phyloP scores from a whole-genome alignment of 2,113 vertebrate genomes.

The Ailurus styani region DNA sequence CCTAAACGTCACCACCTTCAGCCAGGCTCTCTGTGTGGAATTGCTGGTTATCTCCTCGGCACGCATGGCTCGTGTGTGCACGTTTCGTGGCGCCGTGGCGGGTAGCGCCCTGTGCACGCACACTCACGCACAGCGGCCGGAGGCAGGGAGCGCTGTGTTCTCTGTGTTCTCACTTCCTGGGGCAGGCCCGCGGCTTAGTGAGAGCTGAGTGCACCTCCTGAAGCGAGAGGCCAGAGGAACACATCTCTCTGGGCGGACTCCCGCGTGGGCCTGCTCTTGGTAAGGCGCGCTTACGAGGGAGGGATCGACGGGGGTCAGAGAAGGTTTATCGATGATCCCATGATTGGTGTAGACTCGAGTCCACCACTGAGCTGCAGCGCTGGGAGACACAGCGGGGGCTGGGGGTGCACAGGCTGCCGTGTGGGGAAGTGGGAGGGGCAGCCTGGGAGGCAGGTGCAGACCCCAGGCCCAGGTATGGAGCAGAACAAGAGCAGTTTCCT shows the following conservation, averaged over 20 bases:
- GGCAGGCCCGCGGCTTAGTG: accelerated
- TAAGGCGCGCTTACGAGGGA: accelerated
- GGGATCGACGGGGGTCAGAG: background rate
- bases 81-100: accelerated
- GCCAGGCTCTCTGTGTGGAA: background rate
- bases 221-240: background rate
- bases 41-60: no score
- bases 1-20: background rate
- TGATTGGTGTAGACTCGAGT: accelerated
- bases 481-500: accelerated
- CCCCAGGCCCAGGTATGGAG: accelerated
- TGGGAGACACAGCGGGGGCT: background rate
- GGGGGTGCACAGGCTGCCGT: no score
- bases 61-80: accelerated
- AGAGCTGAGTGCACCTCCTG: accelerated
- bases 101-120: accelerated
- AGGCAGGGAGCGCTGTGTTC: accelerated
- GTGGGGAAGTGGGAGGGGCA: accelerated
- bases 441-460: background rate
- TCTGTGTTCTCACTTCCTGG: accelerated
- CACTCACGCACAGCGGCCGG: accelerated
- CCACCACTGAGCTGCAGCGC: accelerated
- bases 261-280: accelerated
- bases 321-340: accelerated
- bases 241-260: accelerated